Evolutionary conservation across 2,113 vertebrate genomes (phyloP).

Genomic region (Octodon degus): DNA sequence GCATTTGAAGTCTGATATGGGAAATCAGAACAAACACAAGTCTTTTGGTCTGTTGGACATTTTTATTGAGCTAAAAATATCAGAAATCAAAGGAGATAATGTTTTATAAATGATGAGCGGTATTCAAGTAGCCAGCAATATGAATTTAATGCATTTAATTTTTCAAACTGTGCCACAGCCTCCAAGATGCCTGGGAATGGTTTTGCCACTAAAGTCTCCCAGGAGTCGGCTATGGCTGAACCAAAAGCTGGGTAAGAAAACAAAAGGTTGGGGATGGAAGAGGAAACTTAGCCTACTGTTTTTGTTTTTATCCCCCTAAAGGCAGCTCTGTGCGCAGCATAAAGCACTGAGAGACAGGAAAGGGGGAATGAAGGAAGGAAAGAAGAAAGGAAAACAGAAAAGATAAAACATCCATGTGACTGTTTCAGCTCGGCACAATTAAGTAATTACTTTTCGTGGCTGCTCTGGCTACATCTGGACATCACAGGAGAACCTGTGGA

Average conservation of each 20-base stretch:
- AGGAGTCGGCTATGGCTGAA: conserved; percentile 12
- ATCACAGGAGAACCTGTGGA: not conserved
- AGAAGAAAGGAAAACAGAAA: not conserved
- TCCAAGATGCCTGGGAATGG: conserved; percentile 23
- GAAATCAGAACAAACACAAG: conserved; percentile 48
- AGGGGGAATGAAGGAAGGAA: not conserved
- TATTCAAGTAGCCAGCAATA: conserved; percentile 60
- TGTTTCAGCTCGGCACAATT: not conserved
- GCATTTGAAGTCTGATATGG: conserved; percentile 46
- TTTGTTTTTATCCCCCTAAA: conserved; percentile 26
- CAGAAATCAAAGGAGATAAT: conserved; percentile 44
- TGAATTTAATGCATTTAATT: conserved; percentile 65
- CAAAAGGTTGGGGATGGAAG: not conserved
- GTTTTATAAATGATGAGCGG: conserved; percentile 60
- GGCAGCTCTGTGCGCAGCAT: not conserved
- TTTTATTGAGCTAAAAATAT: conserved; percentile 61
- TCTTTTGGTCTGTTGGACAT: not conserved
- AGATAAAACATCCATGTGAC: not conserved
- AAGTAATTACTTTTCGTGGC: not conserved
- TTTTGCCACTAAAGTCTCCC: conserved; percentile 56
- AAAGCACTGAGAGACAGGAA: not conserved
- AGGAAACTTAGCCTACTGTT: conserved; percentile 29
- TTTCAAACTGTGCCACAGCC: conserved; percentile 61
- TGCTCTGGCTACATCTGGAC: not conserved
- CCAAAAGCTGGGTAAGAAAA: conserved; percentile 40